These are phyloP conservation scores for Styela plicata DNA, from an alignment of 23 tunicate species.

Conservation along the genomic window DNA sequence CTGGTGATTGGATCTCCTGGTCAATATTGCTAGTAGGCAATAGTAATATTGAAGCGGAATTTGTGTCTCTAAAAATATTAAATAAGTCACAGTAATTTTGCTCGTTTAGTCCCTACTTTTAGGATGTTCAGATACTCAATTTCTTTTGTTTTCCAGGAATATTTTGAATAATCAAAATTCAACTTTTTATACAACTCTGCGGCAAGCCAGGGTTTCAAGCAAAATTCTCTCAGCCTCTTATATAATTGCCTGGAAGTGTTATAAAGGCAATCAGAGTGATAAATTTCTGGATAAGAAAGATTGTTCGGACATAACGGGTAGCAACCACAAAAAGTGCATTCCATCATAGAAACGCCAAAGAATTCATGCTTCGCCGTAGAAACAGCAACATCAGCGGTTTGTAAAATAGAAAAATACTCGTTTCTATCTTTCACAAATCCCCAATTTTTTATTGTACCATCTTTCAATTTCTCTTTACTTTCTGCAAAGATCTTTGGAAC, in stretches of 20 bases:
- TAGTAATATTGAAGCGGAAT: too few relatives aligned
- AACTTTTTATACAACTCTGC: slow-evolving; percentile 14
- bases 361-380: slow-evolving; percentile 94
- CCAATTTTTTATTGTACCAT: slow-evolving; percentile 54
- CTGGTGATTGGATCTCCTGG: too few relatives aligned
- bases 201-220: slow-evolving; percentile 30
- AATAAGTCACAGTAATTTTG: too few relatives aligned
- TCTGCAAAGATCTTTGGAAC: slow-evolving; percentile 56
- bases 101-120: background rate
- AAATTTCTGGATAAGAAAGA: slow-evolving; percentile 82
- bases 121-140: background rate
- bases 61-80: too few relatives aligned
- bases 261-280: slow-evolving; percentile 67
- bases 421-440: slow-evolving; percentile 48
- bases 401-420: slow-evolving; percentile 34
- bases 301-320: slow-evolving; percentile 85
- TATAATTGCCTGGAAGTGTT: slow-evolving; percentile 68
- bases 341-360: slow-evolving; percentile 92
- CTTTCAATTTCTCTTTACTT: slow-evolving; percentile 49
- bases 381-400: slow-evolving; percentile 63
- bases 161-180: background rate
- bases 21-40: too few relatives aligned
- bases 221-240: slow-evolving; percentile 57
- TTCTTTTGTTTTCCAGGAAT: slow-evolving; percentile 6
- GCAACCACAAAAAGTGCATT: slow-evolving; percentile 64